Base-by-base conservation (phyloP, 1,140 invertebrate genomes). In the Plutomurus gul region DNA sequence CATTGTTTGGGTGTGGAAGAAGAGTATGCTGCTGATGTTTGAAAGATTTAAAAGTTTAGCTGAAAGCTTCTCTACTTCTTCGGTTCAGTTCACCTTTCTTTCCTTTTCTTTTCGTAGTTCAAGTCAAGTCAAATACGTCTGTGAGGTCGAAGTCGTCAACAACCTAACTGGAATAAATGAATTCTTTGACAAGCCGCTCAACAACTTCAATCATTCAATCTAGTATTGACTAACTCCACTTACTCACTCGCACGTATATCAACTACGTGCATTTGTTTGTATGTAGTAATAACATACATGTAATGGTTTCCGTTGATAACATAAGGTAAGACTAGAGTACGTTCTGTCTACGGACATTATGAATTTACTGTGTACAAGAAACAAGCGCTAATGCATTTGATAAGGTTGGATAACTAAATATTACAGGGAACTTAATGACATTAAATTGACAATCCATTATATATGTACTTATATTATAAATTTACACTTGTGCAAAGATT, bases 201-300 rank as follows among this genome's bases (percentile, higher is more conserved):
- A 80, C 78, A 80, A 76, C 79, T 81, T 80, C 79, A 76, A 80
- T 80, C 79, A 80, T 47, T 80, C 75, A 80, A 80, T 80, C 79
- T 76, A 33, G 10, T 51, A 65, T 65, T 65, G 56, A 65, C 56
- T 65, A 65, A 65, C 51, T 25, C 22, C 22, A 56, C 56, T 36
- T 30, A 65, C 56, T 18, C 47, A 22, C 47, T n/a, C 11, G 49
- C 49, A n/a, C n/a, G n/a, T n/a, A n/a, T n/a, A n/a, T n/a, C 2
- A 25, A 47, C 11, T 16, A 47, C 20, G 20, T 51, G 47, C 25
- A 51, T 51, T 51, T 51, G 18, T 51, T n/a, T n/a, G n/a, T n/a
- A n/a, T n/a, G n/a, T n/a, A n/a, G n/a, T n/a, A n/a, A n/a, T n/a
- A n/a, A n/a, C n/a, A n/a, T n/a, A n/a, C n/a, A n/a, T n/a, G n/a